Percentiles rank a stretch among this genome's conserved stretches.
Conservation (phyloP, 2,888 invertebrate genomes). For the Athalia rosae region DNA sequence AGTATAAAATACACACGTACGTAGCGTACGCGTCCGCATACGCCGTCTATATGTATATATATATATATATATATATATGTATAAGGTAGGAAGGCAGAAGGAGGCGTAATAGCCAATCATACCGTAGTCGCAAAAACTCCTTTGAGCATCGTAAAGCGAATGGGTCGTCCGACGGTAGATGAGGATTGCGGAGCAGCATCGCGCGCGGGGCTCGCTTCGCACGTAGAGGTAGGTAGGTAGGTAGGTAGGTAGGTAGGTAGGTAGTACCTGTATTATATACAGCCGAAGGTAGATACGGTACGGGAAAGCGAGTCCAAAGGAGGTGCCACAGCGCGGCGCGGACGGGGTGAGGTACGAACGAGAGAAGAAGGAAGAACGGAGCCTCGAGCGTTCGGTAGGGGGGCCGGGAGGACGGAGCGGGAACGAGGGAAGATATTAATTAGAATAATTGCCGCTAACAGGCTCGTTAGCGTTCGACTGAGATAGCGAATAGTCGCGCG, state of each 20-base stretch:
- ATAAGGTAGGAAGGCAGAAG: conserved; percentile 58
- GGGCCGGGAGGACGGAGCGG: conserved; percentile 29
- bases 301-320: conserved; percentile 26
- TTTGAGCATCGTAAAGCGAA: conserved; percentile 67
- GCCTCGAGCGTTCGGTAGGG: conserved; percentile 38
- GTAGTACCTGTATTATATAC: no score
- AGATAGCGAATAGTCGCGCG: conserved; percentile 65
- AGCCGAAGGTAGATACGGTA: neutral
- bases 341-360: conserved; percentile 7
- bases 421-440: conserved; percentile 70
- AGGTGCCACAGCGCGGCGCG: neutral
- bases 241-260: no score
- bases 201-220: neutral
- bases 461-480: conserved; percentile 71
- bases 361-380: conserved; percentile 48
- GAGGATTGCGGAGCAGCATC: conserved; percentile 45
- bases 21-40: no score
- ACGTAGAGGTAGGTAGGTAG: no score
- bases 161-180: conserved; percentile 53
- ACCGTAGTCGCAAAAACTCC: conserved; percentile 68
- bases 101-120: conserved; percentile 73
- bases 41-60: conserved; percentile 32
- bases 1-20: conserved; percentile 36
- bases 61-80: conserved; percentile 48
- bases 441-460: conserved; percentile 74